Base-by-base conservation (phyloP, 2,113 vertebrate species). In the Sprattus sprattus region DNA sequence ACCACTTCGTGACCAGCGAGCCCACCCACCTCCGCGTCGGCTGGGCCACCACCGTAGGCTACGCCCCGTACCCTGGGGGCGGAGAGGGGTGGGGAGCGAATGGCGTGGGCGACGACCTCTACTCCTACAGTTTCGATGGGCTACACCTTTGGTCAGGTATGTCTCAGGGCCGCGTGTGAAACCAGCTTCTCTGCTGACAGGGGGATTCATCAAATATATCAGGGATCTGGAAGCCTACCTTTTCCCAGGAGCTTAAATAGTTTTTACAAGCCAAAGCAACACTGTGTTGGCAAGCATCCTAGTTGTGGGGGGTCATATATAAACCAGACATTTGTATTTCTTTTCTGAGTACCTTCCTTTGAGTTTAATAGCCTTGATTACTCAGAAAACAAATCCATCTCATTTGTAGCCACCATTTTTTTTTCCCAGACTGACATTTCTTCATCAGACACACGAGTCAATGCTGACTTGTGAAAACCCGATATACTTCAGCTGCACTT, bases 41-140 rank as follows among this genome's bases (percentile, higher is more conserved):
- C 91, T 99, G 98, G 98, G 98, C 98, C 84, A 98, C 95, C 82
- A 96, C 97, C 22, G 96, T 95, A 86, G 98, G 98, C 84, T 99
- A 99, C 13, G 98, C 98, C 45, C 98, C 98, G 0, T 99, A 99
- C 92, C 98, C 98, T 0, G 98, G 98, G 71, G 98, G 97, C 89
- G 98, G 98, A 89, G 98, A 99, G 93, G 98, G 98, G 47, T 99
- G 98, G 98, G 98, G 98, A 45, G 97, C 98, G 88, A 99, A 99
- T 0, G 98, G 98, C 16, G 97, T 96, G 46, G 98, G 98, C 0
- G 98, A 99, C 86, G 98, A 99, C 88, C 95, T 99, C 1, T 97
- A 97, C 92, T 99, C 98, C 18, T 99, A 97, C 2, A 96, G 97
- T 88, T 99, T 99, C 92, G 98, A 99, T 88, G 98, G 98, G 54